Base-by-base conservation (phyloP, 2,113 vertebrate genomes). In the Cottus gobio region DNA sequence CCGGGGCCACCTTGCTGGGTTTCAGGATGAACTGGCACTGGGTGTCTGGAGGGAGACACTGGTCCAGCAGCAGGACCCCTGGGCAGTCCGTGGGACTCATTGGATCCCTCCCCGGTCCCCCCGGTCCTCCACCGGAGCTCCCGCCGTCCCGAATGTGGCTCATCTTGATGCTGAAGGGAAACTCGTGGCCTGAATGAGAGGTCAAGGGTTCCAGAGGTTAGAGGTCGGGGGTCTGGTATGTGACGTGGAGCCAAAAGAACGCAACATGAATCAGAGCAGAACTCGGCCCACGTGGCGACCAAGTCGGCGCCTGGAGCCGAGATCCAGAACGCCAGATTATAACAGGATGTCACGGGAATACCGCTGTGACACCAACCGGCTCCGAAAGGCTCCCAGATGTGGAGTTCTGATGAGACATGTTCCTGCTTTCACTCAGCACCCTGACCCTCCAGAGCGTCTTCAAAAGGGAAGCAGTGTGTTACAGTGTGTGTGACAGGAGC, bases 21-120 rank as follows among this genome's bases (percentile, higher is more conserved):
- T 96, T 97, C 93, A 99, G 95, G 87, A 97, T 97, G 67, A 99
- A 99, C 93, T 98, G 97, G 90, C 97, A 99, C 89, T 96, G 97
- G 77, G 95, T 96, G 85, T 98, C 97, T 20, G 95, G 94, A 46
- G 97, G 96, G 81, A 97, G 95, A 66, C 91, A 91, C 93, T 96
- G 95, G 69, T 97, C 96, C 12, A 95, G 89, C 68, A 96, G 84
- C 87, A 97, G 95, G 63, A 95, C 90, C 24, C 93, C 96, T 66
- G 96, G 96, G 44, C 96, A 92, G 83, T 92, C 95, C 46, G 88
- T 69, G 56, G 95, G 94, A 76, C 85, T 93, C 22, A 74, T 46
- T 0, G 86, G 85, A 57, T 94, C 96, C 92, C 95, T 94, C n/a
- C 91, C 90, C 60, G 83, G 44, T 72, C 86, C 87, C 46, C 68